A percentile compares a stretch with the other conserved stretches of the same genome.
Conservation (phyloP, 2,797 vertebrate species). For the Poecilia picta region DNA sequence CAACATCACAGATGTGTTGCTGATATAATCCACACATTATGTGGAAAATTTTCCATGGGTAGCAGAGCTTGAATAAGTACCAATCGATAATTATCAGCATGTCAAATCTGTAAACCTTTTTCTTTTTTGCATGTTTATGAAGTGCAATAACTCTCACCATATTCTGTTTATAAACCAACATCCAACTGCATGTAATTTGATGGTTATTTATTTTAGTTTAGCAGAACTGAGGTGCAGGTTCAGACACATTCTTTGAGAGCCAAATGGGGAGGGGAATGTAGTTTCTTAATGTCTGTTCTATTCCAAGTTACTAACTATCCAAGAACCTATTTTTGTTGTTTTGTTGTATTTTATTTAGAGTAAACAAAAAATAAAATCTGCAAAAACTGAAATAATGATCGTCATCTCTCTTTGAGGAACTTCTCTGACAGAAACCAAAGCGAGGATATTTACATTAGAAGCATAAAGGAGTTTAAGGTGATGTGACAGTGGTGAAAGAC, state of each 20-base stretch:
- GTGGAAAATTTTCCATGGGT: not conserved
- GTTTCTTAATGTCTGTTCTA: not conserved
- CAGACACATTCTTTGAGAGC: not conserved
- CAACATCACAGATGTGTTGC: not conserved
- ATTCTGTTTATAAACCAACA: not conserved
- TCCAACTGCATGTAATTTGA: not conserved
- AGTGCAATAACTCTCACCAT: not conserved
- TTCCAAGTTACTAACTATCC: not conserved
- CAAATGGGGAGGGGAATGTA: not conserved
- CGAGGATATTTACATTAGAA: not conserved
- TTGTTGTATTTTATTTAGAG: not conserved
- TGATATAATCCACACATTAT: not conserved
- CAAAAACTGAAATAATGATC: not conserved
- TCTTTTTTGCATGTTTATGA: not conserved
- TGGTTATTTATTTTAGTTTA: not conserved
- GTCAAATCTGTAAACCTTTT: not conserved
- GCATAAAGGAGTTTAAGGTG: constrained; percentile 17
- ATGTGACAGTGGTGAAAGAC: constrained; percentile 44
- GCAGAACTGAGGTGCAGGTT: not conserved
- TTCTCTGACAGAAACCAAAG: not conserved
- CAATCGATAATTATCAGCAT: not conserved
- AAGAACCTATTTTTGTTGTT: not conserved
- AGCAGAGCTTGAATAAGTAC: not conserved
- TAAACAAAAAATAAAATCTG: not conserved
- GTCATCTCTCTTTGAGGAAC: not conserved